These are phyloP conservation scores for Megaptera novaeangliae DNA, from an alignment of 2,113 vertebrate genomes.

Conservation along the genomic window DNA sequence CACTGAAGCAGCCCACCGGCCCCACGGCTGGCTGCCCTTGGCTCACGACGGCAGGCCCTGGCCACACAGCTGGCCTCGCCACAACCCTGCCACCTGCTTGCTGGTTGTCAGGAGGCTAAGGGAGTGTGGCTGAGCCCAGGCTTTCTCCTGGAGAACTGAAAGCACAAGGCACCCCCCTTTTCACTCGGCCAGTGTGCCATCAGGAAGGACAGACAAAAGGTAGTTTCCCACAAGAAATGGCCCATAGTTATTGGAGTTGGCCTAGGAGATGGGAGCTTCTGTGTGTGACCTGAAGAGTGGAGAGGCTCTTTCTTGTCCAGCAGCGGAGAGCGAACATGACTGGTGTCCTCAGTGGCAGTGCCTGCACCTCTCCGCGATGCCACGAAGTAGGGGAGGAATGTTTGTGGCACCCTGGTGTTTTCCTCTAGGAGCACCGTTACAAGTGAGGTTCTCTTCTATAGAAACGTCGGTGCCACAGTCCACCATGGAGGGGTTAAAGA, in stretches of 20 bases:
- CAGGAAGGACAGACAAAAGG: not conserved
- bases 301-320: not conserved
- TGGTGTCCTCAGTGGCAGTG: not conserved
- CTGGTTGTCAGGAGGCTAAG: not conserved
- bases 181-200: rapidly evolving
- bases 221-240: not conserved
- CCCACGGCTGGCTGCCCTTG: not conserved
- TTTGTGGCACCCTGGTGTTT: not conserved
- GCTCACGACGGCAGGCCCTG: not conserved
- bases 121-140: not conserved
- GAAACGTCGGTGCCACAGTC: not conserved
- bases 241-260: not conserved
- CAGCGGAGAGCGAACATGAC: not conserved
- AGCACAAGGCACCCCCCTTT: rapidly evolving
- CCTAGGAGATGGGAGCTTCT: not conserved
- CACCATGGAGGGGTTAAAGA: not conserved
- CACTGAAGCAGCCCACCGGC: not conserved
- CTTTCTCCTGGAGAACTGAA: not conserved
- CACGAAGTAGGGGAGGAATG: not conserved
- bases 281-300: not conserved
- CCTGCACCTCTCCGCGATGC: not conserved
- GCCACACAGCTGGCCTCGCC: too few species aligned
- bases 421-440: not conserved
- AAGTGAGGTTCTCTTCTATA: not conserved
- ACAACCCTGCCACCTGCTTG: not conserved